Percentiles rank a stretch among this genome's conserved stretches.
phyloP scores from a whole-genome alignment of 2,113 vertebrate species.

The Colius striatus region DNA sequence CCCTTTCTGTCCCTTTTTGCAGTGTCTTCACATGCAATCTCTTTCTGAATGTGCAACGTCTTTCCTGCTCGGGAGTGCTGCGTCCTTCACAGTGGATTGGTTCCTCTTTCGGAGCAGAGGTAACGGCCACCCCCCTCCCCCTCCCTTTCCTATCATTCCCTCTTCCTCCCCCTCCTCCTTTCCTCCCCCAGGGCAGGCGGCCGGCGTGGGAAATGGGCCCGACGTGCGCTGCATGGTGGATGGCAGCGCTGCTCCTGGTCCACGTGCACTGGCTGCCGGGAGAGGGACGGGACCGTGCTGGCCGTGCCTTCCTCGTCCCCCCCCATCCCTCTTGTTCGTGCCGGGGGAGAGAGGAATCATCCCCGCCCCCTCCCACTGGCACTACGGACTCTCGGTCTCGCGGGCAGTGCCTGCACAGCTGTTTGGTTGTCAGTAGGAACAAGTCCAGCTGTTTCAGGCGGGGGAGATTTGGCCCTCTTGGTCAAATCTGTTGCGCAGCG shows the following conservation, averaged over 20 bases:
- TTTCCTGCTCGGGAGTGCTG: constrained; percentile 25
- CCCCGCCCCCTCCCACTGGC: background rate
- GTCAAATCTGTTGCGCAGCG: constrained; percentile 32
- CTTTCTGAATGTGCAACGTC: constrained; percentile 26
- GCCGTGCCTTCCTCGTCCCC: background rate
- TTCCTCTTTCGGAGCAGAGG: constrained; percentile 66
- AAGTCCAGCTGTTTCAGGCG: constrained; percentile 26
- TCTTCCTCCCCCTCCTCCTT: constrained; percentile 1
- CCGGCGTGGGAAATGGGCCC: constrained; percentile 80
- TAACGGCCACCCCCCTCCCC: constrained; percentile 28
- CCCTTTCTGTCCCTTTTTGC: background rate
- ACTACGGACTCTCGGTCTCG: accelerated
- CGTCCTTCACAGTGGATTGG: constrained; percentile 81
- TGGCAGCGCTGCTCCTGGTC: background rate
- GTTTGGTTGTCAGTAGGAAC: background rate
- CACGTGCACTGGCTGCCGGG: background rate
- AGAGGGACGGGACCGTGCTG: background rate
- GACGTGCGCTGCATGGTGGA: constrained; percentile 77
- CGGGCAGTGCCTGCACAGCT: background rate
- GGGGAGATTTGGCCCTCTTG: background rate
- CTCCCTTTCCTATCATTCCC: background rate
- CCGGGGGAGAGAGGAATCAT: background rate
- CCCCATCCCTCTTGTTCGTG: background rate
- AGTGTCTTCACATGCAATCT: constrained; percentile 37
- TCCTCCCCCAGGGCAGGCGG: constrained; percentile 55